Evolutionary conservation across 2,888 invertebrate species (phyloP), one percentile per base, ranked within the genome.

Genomic region (Cotesia congregata): DNA sequence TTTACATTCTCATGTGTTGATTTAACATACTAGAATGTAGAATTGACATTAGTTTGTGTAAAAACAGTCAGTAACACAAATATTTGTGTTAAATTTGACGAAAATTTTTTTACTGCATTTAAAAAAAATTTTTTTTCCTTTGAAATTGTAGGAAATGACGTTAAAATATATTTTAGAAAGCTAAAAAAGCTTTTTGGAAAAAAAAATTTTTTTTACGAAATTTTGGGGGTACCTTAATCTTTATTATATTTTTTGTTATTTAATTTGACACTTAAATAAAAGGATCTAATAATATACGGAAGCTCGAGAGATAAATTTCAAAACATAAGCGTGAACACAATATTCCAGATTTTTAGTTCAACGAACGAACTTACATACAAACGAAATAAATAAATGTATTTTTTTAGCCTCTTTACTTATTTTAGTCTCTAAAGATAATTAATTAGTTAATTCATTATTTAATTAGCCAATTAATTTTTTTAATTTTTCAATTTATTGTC

Each of bases 311-410:
- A 67, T 67, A 71, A 75, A 75, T 67, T 67, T 75, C 20, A 70
- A 75, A 75, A 74, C 74, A 75, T 50, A 70, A 60, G 75, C 75
- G 75, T n/a, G 71, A 75, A 75, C 65, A 67, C 62, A 60, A 71
- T 9, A 67, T 71, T 38, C 71, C 75, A 75, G 75, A 50, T 50
- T 61, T 39, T 20, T 67, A 64, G 41, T 69, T 75, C 64, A 64
- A 75, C 30, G 70, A 17, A 65, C 75, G 70, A 70, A 70, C 70
- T 70, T 50, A 30, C 71, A 39, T 71, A 68, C 74, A 75, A 67
- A 67, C 38, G 7, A 38, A 6, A 61, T 72, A 39, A 17, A 39
- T 60, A 20, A 59, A 12, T 30, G 30, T 17, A 59, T 30, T 12
- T 67, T 30, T 59, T 59, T 17, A 68, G 20, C n/a, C 5, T 50